Evolutionary conservation across 2,797 vertebrate genomes (phyloP).

Genomic region (Zalophus californianus): DNA sequence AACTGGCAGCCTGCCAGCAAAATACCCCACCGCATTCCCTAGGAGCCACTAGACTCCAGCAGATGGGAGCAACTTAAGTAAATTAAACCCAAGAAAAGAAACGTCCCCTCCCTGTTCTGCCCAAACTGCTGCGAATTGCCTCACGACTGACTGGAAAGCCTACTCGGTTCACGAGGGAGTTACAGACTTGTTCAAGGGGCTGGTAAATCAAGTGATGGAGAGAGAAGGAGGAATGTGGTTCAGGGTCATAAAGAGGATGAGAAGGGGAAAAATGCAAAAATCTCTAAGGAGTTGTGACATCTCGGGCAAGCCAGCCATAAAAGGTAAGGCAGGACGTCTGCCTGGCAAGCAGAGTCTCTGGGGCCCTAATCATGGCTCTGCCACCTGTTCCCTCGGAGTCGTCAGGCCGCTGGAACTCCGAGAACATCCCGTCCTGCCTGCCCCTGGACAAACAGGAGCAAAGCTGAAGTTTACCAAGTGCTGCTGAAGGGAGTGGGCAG

Average conservation of each 20-base stretch:
- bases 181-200: not conserved
- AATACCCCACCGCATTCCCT: not conserved
- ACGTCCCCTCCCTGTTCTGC: not conserved
- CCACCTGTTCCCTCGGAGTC: not conserved
- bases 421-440: conserved; percentile 53
- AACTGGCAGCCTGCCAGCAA: not conserved
- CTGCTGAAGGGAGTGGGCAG: not conserved
- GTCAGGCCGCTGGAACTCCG: not conserved
- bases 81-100: conserved; percentile 35
- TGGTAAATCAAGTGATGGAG: conserved; percentile 48
- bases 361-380: not conserved
- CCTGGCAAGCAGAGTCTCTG: not conserved
- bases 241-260: conserved; percentile 31
- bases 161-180: not conserved
- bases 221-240: conserved; percentile 45
- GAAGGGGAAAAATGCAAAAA: not conserved
- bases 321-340: not conserved
- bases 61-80: conserved; percentile 20
- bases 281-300: not conserved
- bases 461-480: not conserved
- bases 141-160: not conserved
- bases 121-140: not conserved
- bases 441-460: not conserved
- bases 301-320: not conserved
- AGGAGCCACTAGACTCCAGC: not conserved